phyloP scores from a whole-genome alignment of 2,797 vertebrate species.

The Carapus acus region DNA sequence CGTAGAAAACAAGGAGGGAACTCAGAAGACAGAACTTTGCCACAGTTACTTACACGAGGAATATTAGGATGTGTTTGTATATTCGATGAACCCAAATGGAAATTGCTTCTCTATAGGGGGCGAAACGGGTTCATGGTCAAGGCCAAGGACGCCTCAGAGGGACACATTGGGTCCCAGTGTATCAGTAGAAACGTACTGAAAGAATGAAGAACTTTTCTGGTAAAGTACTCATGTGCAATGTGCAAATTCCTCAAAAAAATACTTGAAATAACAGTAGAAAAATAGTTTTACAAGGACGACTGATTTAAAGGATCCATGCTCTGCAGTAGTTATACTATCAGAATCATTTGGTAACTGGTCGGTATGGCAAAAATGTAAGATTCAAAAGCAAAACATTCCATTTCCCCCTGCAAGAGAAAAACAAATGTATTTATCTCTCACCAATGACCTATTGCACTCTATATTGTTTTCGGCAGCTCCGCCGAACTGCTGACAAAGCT shows the following conservation, averaged over 20 bases:
- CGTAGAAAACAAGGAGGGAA: conserved; percentile 45
- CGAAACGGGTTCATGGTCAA: no score
- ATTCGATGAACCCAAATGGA: no score
- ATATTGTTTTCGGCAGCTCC: conserved; percentile 36
- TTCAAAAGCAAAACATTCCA: neutral
- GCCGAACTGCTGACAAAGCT: conserved; percentile 60
- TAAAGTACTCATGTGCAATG: no score
- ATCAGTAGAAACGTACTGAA: no score
- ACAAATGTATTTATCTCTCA: conserved; percentile 27
- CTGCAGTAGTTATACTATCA: neutral
- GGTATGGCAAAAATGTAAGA: neutral
- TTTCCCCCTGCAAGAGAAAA: conserved; percentile 11
- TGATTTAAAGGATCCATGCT: no score
- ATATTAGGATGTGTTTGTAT: conserved; percentile 1
- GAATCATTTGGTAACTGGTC: neutral
- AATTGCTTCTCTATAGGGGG: no score
- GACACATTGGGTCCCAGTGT: no score
- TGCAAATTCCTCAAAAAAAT: no score
- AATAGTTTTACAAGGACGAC: no score
- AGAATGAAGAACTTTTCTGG: no score
- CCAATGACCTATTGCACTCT: conserved; percentile 45
- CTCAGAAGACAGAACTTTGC: conserved; percentile 20
- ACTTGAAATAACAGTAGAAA: no score
- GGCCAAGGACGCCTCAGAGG: no score
- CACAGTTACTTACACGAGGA: conserved; percentile 36